These are phyloP conservation scores for Nyctibius grandis DNA, from an alignment of 2,797 vertebrate genomes.

Conservation along the genomic window DNA sequence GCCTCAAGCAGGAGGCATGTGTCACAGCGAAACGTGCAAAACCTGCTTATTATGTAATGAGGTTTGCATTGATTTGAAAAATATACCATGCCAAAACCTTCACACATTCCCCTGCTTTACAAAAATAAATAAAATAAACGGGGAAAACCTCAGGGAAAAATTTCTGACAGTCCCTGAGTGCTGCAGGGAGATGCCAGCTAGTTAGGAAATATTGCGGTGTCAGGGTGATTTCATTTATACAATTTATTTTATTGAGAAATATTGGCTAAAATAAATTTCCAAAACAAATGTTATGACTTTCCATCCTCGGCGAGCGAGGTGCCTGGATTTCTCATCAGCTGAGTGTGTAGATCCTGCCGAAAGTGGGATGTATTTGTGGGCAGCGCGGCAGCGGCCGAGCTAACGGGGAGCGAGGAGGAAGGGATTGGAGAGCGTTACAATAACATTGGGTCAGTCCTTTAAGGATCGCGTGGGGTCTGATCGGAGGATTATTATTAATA, in stretches of 20 bases:
- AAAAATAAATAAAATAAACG: slow-evolving; percentile 44
- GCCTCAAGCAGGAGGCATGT: neutral
- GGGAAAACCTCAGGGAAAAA: slow-evolving; percentile 49
- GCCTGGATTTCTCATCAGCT: slow-evolving; percentile 48
- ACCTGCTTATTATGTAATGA: slow-evolving; percentile 1
- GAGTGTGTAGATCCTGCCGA: neutral
- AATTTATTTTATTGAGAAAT: slow-evolving; percentile 78
- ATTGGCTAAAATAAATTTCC: slow-evolving; percentile 73
- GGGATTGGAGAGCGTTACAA: neutral
- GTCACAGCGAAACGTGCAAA: neutral
- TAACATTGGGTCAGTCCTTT: neutral
- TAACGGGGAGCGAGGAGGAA: neutral
- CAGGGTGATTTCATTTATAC: slow-evolving; percentile 75
- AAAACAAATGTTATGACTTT: slow-evolving; percentile 70
- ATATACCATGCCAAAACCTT: neutral
- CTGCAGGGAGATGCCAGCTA: slow-evolving; percentile 31
- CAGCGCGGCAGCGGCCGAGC: neutral
- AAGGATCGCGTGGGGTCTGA: neutral
- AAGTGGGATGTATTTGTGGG: neutral
- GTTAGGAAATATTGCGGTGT: slow-evolving; percentile 70
- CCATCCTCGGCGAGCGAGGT: slow-evolving; percentile 6
- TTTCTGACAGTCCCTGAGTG: slow-evolving; percentile 12
- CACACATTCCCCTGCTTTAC: neutral
- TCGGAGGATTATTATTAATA: neutral
- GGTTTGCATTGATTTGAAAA: slow-evolving; percentile 47